phyloP scores from a whole-genome alignment of 1,140 invertebrate species.

The Drosophila aff. region DNA sequence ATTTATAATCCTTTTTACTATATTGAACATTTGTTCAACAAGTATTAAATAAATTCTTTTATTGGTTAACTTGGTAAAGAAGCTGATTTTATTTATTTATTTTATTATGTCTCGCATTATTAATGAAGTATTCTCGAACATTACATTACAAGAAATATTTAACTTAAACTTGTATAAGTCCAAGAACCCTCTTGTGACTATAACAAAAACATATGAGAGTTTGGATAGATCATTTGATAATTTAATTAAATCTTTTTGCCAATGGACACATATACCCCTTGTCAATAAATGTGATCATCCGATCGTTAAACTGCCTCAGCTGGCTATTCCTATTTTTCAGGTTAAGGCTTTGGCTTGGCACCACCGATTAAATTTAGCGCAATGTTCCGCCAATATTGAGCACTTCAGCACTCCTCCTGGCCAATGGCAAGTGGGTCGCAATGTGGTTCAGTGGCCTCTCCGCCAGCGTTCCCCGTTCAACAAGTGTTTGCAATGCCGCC shows the following conservation, averaged over 20 bases:
- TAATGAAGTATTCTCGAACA: too few species aligned
- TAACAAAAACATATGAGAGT: too few species aligned
- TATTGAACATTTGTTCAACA: neutral
- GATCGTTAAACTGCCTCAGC: slow-evolving; percentile 32
- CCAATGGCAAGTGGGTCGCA: slow-evolving; percentile 32
- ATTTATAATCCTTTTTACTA: too few species aligned
- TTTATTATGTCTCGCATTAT: neutral
- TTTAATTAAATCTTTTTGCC: too few species aligned
- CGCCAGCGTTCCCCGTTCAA: slow-evolving; percentile 18
- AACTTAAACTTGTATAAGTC: too few species aligned
- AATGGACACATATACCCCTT: slow-evolving; percentile 9
- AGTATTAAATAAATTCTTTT: too few species aligned
- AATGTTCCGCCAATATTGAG: slow-evolving; percentile 30
- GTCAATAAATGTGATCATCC: neutral
- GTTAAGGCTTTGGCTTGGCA: slow-evolving; percentile 61
- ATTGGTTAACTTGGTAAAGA: neutral
- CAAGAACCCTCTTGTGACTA: too few species aligned
- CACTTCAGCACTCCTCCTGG: slow-evolving; percentile 12
- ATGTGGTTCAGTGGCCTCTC: slow-evolving; percentile 28
- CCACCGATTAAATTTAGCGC: slow-evolving; percentile 19
- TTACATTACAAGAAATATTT: too few species aligned
- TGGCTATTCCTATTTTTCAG: slow-evolving; percentile 42
- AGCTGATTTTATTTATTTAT: too few species aligned
- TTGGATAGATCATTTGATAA: too few species aligned
- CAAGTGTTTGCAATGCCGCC: slow-evolving; percentile 37